Base-by-base conservation (phyloP, 1,140 invertebrate species). In the Spodoptera frugiperda region DNA sequence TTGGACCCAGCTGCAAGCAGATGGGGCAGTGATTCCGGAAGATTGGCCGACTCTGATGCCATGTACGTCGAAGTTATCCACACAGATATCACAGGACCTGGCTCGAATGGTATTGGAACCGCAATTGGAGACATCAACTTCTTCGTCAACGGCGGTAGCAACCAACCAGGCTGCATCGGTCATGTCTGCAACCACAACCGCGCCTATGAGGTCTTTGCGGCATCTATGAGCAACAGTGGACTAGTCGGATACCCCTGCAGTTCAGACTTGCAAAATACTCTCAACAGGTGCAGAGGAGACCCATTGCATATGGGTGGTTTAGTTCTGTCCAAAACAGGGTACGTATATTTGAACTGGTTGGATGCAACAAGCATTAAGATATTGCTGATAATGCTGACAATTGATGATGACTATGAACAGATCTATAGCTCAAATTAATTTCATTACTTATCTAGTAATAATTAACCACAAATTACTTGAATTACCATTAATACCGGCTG, bases 121-220 rank as follows among this genome's bases (percentile, higher is more conserved):
- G 61, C 81, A 0, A 74, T 91, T 10, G 90, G 91, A 6, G 95
- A 97, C 79, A 94, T 96, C 0, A 97, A 98, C 84, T 97, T 97
- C 87, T 97, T 96, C 78, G 95, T 96, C 0, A 97, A 97, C 80
- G 97, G 97, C 12, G 97, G 97, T 0, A 91, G 94, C 54, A 91
- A 95, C 71, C 97, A 98, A 85, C 96, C 97, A 0, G 97, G 97
- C 0, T 97, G 97, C 39, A n/a, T 82, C 0, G 82, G 79, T 1
- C 75, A 82, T 14, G 3, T 39, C 1, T 92, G 91, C 67, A 86
- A 84, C 67, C 89, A 92, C 71, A 87, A 88, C 33, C 86, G 91
- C 3, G 81, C 89, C 3, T 91, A 83, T 80, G 85, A 91, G 53
- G 57, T 90, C 1, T 90, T 90, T 55, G 85, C 84, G 2, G 87